Conservation (phyloP, 2,888 invertebrate species). For the Mimumesa dahlbomi region DNA sequence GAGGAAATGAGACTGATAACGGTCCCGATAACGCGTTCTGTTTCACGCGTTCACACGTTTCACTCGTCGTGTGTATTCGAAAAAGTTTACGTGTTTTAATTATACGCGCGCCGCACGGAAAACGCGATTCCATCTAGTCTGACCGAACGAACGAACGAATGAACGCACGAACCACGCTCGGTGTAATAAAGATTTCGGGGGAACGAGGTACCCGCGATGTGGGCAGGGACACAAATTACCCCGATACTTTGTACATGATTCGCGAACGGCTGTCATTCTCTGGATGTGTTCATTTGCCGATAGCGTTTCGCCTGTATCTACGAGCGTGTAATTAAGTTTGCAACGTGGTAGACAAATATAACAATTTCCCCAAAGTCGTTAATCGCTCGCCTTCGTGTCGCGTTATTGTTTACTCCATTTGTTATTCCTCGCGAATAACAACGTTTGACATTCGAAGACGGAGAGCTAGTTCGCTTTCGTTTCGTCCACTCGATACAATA, state of each 20-base stretch:
- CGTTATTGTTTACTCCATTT: too few species aligned
- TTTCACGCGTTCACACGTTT: conserved; percentile 31
- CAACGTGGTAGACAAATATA: not conserved
- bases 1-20: conserved; percentile 58
- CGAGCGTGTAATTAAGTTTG: not conserved
- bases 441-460: too few species aligned
- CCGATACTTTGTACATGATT: not conserved
- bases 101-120: not conserved
- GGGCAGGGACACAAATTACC: not conserved
- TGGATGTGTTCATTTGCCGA: not conserved
- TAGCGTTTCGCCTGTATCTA: not conserved
- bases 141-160: not conserved
- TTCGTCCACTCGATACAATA: not conserved
- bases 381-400: not conserved
- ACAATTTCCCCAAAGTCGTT: not conserved
- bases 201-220: not conserved
- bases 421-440: too few species aligned
- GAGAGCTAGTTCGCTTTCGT: too few species aligned
- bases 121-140: not conserved
- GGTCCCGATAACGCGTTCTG: conserved; percentile 43
- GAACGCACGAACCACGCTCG: too few species aligned
- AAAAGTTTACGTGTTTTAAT: conserved; percentile 29
- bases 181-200: not conserved
- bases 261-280: not conserved
- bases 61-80: not conserved